Conservation (phyloP, 2,797 vertebrate species). For the Sternarchorhynchus goeldii region DNA sequence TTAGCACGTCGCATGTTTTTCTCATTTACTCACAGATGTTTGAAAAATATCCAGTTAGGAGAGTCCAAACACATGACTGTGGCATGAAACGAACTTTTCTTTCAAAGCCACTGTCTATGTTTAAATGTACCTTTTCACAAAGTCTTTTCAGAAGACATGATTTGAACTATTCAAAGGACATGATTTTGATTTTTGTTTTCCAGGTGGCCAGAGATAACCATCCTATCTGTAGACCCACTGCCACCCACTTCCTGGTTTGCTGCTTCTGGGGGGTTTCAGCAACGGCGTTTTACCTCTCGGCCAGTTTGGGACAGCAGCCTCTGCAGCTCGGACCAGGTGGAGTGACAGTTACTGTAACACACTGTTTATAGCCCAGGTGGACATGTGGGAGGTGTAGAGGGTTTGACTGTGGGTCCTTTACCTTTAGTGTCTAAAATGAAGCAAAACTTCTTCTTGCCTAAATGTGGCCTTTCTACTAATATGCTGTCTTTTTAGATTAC, state of each 20-base stretch:
- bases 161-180: neutral
- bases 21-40: too few relatives aligned
- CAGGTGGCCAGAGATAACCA: conserved; percentile 91
- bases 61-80: neutral
- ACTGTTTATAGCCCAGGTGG: neutral
- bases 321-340: conserved; percentile 79
- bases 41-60: too few relatives aligned
- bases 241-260: conserved; percentile 81
- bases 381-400: neutral
- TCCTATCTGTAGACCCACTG: conserved; percentile 87
- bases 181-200: conserved; percentile 41
- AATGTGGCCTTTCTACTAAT: too few relatives aligned
- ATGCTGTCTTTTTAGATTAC: too few relatives aligned
- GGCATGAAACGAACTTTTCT: neutral
- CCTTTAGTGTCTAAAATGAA: too few relatives aligned
- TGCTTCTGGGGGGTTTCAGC: conserved; percentile 68
- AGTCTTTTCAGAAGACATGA: neutral
- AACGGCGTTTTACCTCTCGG: conserved; percentile 70
- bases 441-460: too few relatives aligned
- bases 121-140: neutral
- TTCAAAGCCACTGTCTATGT: neutral
- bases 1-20: too few relatives aligned
- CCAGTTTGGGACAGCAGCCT: conserved; percentile 77
- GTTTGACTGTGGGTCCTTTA: too few relatives aligned
- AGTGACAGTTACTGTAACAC: neutral